Evolutionary conservation across 2,113 vertebrate genomes (phyloP).

Genomic region (Phodopus roborovskii): DNA sequence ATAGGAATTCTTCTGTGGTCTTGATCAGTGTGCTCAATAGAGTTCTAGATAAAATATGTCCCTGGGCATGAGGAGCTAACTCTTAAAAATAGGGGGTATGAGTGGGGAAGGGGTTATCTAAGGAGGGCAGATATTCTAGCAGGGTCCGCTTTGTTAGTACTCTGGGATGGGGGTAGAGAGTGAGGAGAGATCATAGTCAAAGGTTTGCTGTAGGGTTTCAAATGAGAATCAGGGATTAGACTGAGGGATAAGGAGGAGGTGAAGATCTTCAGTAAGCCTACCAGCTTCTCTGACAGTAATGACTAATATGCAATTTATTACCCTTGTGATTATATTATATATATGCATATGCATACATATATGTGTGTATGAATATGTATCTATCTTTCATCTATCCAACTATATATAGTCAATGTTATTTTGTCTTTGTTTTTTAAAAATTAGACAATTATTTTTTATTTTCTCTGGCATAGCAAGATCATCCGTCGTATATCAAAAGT

Average conservation of each 20-base stretch:
- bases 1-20: not conserved
- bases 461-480: conserved; percentile 37
- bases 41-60: not conserved
- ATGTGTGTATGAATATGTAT: no score
- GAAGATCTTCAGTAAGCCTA: not conserved
- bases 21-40: not conserved
- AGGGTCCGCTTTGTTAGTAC: not conserved
- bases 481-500: conserved; percentile 1
- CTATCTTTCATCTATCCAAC: no score
- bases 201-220: not conserved
- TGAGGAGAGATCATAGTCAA: not conserved
- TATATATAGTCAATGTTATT: not conserved
- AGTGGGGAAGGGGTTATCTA: not conserved
- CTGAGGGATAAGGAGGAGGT: not conserved
- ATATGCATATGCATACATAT: no score
- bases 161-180: not conserved
- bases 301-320: not conserved
- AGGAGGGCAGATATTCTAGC: not conserved
- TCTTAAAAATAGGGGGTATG: no score
- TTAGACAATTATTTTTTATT: conserved; percentile 7
- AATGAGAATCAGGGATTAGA: not conserved
- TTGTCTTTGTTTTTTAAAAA: not conserved
- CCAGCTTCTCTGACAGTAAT: not conserved
- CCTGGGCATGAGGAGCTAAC: not conserved
- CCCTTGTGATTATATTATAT: not conserved